phyloP scores from a whole-genome alignment of 2,797 vertebrate species.

The Spondyliosoma cantharus region DNA sequence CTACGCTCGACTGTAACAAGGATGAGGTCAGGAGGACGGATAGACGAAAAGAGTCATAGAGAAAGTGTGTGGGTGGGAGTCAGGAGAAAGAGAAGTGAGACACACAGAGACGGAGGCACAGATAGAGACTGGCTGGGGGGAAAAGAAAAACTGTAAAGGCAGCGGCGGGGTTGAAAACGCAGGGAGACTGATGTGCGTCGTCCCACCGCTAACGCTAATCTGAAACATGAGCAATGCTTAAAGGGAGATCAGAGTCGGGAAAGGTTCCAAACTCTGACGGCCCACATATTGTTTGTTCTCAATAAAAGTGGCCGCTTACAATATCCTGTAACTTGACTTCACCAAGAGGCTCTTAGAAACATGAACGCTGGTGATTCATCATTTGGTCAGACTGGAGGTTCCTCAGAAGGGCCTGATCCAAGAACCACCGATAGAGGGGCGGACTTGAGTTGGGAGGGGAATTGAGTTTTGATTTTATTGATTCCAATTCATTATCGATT shows the following conservation, averaged over 20 bases:
- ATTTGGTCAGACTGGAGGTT: slow-evolving; percentile 37
- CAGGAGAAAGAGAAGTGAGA: slow-evolving; percentile 52
- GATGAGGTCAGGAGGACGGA: slow-evolving; percentile 74
- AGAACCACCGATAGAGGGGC: no score
- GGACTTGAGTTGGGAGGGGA: no score
- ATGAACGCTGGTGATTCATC: slow-evolving; percentile 65
- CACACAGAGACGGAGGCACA: slow-evolving; percentile 34
- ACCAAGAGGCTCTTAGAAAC: slow-evolving; percentile 47
- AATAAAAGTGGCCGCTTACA: slow-evolving; percentile 76
- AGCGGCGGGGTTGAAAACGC: slow-evolving; percentile 2
- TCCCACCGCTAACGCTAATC: slow-evolving; percentile 73
- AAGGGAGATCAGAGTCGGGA: slow-evolving; percentile 69
- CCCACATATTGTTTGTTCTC: slow-evolving; percentile 71
- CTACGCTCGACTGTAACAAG: slow-evolving; percentile 65
- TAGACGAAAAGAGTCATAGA: slow-evolving; percentile 44
- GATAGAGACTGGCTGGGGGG: slow-evolving; percentile 42
- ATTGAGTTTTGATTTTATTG: no score
- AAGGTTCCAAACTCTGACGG: slow-evolving; percentile 61
- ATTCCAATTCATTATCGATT: no score
- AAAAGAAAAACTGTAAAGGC: slow-evolving; percentile 27
- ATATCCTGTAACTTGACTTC: slow-evolving; percentile 67
- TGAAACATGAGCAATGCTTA: slow-evolving; percentile 75
- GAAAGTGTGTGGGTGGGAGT: slow-evolving; percentile 62
- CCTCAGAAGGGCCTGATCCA: slow-evolving; percentile 43
- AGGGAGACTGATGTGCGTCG: slow-evolving; percentile 52